Conservation (phyloP, 2,113 vertebrate genomes). For the Lutjanus erythropterus region DNA sequence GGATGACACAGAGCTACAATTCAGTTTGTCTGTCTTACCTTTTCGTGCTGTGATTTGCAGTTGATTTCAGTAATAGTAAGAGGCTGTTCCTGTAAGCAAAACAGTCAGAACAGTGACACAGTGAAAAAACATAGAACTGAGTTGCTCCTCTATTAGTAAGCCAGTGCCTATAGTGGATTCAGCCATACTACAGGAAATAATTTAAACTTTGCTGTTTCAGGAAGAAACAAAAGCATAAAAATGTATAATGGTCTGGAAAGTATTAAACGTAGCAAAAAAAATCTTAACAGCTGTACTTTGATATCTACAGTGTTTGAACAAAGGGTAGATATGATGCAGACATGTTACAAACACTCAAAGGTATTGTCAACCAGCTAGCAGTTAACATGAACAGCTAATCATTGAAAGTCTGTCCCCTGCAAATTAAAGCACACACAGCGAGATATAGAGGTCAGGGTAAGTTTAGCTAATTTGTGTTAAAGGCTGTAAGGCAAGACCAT, state of each 20-base stretch:
- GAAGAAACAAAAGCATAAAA: not conserved
- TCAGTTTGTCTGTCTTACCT: not conserved
- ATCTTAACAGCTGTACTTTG: not conserved
- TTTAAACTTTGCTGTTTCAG: too few relatives aligned
- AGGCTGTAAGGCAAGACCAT: conserved; percentile 60
- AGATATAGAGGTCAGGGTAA: conserved; percentile 66
- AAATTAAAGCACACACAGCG: conserved; percentile 52
- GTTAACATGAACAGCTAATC: conserved; percentile 18
- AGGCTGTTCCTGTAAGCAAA: too few relatives aligned
- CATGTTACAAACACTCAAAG: not conserved
- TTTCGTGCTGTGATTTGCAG: not conserved
- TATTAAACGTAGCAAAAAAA: not conserved
- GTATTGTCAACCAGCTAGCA: not conserved
- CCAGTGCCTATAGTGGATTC: too few relatives aligned
- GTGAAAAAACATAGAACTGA: too few relatives aligned
- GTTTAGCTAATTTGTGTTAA: conserved; percentile 67
- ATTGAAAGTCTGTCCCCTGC: conserved; percentile 33
- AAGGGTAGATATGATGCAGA: not conserved
- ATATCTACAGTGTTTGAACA: not conserved
- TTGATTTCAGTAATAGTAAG: too few relatives aligned
- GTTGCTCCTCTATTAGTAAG: too few relatives aligned
- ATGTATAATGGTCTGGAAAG: not conserved
- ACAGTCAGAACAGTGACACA: too few relatives aligned
- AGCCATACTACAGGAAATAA: too few relatives aligned
- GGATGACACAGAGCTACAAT: not conserved